Evolutionary conservation across 2,888 invertebrate species (phyloP).

Genomic region (Coenonympha arcania): DNA sequence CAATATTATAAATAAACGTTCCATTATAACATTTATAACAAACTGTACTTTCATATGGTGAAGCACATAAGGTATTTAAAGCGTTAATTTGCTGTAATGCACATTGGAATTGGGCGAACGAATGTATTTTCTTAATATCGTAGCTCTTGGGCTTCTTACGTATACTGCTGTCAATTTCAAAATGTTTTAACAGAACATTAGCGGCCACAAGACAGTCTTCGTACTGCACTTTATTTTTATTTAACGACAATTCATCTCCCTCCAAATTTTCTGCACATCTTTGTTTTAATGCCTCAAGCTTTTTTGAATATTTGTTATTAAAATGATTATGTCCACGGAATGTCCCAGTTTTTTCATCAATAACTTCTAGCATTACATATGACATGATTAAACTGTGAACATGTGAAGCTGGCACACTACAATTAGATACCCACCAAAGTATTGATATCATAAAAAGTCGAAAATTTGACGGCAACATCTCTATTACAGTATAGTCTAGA

Average conservation of each 20-base stretch:
- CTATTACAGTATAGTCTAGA: slow-evolving; percentile 48
- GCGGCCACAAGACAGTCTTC: slow-evolving; percentile 76
- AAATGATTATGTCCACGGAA: slow-evolving; percentile 66
- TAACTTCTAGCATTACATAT: slow-evolving; percentile 71
- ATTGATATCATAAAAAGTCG: slow-evolving; percentile 73
- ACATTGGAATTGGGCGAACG: slow-evolving; percentile 79
- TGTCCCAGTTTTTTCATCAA: slow-evolving; percentile 75
- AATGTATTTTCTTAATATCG: slow-evolving; percentile 73
- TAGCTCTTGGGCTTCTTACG: slow-evolving; percentile 70
- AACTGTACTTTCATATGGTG: slow-evolving; percentile 71
- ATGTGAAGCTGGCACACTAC: slow-evolving; percentile 57
- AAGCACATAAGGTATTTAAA: slow-evolving; percentile 78
- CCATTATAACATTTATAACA: slow-evolving; percentile 81
- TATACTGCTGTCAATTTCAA: slow-evolving; percentile 73
- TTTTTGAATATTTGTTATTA: slow-evolving; percentile 57
- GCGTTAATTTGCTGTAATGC: slow-evolving; percentile 73
- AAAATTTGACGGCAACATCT: slow-evolving; percentile 72
- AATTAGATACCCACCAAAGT: slow-evolving; percentile 74
- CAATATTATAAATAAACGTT: slow-evolving; percentile 83
- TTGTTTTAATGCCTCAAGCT: slow-evolving; percentile 48
- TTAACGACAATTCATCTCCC: slow-evolving; percentile 47
- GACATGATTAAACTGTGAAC: slow-evolving; percentile 75
- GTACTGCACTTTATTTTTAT: slow-evolving; percentile 67
- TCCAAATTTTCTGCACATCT: slow-evolving; percentile 19
- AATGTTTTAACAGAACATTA: slow-evolving; percentile 74